These are phyloP conservation scores for Bruchidius siliquastri DNA, from an alignment of 2,888 invertebrate species.

Conservation along the genomic window DNA sequence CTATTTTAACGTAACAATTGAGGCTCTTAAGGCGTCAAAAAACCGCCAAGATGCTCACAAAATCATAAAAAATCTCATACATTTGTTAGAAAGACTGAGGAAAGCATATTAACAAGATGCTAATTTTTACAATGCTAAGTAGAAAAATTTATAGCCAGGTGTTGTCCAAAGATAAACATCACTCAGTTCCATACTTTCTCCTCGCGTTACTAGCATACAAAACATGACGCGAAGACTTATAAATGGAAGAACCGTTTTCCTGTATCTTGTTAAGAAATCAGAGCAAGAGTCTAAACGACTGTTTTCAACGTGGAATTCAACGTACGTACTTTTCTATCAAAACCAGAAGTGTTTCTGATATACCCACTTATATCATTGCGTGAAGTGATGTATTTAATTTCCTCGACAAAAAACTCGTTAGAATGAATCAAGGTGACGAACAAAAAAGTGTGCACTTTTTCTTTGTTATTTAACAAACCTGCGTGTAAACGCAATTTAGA, in stretches of 20 bases:
- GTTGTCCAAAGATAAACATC: not conserved
- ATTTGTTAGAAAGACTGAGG: no score
- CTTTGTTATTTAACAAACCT: not conserved
- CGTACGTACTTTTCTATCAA: not conserved
- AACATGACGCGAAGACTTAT: not conserved
- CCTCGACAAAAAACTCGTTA: not conserved
- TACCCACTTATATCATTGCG: not conserved
- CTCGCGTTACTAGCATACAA: not conserved
- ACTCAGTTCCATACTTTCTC: not conserved
- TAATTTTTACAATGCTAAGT: not conserved
- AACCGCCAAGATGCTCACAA: no score
- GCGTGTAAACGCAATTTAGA: not conserved
- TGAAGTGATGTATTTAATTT: not conserved
- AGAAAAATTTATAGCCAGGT: not conserved
- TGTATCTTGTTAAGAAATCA: not conserved
- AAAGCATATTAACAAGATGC: not conserved
- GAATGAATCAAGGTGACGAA: not conserved
- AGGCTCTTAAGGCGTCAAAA: no score
- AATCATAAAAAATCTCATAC: no score
- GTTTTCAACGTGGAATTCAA: not conserved
- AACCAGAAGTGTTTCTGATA: not conserved
- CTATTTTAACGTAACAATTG: no score
- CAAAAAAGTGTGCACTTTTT: not conserved
- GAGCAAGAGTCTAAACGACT: not conserved
- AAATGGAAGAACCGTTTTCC: not conserved